Evolutionary conservation across 2,888 invertebrate genomes (phyloP).

Genomic region (Rhopalosiphum nymphaeae): DNA sequence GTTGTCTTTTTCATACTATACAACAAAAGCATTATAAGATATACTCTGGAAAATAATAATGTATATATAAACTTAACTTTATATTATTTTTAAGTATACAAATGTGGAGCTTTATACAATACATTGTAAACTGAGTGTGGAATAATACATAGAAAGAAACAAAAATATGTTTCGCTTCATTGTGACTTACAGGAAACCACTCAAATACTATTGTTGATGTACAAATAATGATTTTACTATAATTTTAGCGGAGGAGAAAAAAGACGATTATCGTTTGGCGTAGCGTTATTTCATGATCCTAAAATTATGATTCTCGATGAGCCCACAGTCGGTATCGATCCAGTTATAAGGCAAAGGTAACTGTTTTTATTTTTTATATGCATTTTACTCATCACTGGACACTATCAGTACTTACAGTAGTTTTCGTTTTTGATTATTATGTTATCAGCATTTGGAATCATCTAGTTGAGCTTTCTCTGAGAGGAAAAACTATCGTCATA

Average conservation of each 20-base stretch:
- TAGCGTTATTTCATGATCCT: slow-evolving; percentile 73
- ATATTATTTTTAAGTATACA: background rate
- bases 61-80: background rate
- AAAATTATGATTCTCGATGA: slow-evolving; percentile 71
- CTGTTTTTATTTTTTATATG: background rate
- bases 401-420: background rate
- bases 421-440: slow-evolving; percentile 50
- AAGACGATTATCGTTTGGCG: slow-evolving; percentile 72
- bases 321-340: slow-evolving; percentile 73
- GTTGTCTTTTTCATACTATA: background rate
- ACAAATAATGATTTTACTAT: background rate
- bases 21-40: background rate
- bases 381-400: background rate
- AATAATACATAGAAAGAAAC: background rate
- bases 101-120: background rate
- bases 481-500: slow-evolving; percentile 68
- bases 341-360: slow-evolving; percentile 71
- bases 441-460: slow-evolving; percentile 68
- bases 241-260: slow-evolving; percentile 73
- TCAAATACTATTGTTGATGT: background rate
- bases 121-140: background rate
- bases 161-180: background rate
- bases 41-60: background rate
- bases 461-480: slow-evolving; percentile 66
- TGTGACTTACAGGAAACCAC: background rate